Base-by-base conservation (phyloP, 1,140 invertebrate species). In the Drosophila ananassae region DNA sequence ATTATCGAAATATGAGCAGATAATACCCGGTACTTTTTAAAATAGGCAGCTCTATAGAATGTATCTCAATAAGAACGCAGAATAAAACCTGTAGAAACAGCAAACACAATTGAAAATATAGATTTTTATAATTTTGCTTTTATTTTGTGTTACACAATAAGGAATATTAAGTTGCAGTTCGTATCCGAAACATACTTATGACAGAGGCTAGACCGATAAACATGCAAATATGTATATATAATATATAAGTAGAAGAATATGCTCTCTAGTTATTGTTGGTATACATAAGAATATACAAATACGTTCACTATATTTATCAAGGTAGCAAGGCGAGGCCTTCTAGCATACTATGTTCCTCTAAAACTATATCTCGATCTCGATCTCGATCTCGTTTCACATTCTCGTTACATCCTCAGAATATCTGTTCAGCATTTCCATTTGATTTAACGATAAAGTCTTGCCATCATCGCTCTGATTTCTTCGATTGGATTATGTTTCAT, bases 121-220 rank as follows among this genome's bases (percentile, higher is more conserved):
- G 28, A 37, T 24, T 12, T 53, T 37, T 46, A 48, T 25, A 13
- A 55, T 48, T 62, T 52, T 51, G 30, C 47, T 59, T 73, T 76
- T 53, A 75, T 72, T 68, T 80, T 84, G 80, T 83, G 80, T 83
- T 84, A 73, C 80, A 83, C 80, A 83, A 84, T 84, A 83, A 83
- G 80, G 80, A 83, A 83, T 83, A 84, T 84, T 73, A 72, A 79
- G 79, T 84, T 83, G 75, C 61, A 66, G 77, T 78, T 83, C 79
- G 77, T 80, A 57, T 58, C 60, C 62, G 52, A 62, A 77, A 75
- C 73, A 76, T 76, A 75, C 67, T 73, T 64, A 69, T 57, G 63
- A 68, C 51, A 69, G 52, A 56, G 67, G 63, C 63, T 69, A 69
- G 52, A 69, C 67, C 63, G 59, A 69, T 79, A 68, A 66, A 44